phyloP scores from a whole-genome alignment of 2,797 vertebrate genomes.

The Erethizon dorsatum region DNA sequence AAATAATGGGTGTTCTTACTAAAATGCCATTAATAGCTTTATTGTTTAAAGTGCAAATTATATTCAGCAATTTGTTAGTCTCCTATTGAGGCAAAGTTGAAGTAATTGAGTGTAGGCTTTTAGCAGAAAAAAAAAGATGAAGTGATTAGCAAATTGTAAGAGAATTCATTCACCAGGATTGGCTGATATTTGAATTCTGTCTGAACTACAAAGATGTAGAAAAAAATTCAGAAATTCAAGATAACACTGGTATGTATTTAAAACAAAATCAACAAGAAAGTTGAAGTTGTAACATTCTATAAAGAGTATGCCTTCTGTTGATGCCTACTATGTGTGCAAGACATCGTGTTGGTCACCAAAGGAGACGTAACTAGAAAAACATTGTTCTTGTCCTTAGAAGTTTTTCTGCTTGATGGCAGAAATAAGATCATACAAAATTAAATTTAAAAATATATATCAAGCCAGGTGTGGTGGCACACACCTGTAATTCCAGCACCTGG shows the following conservation, averaged over 20 bases:
- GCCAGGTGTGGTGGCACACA: neutral
- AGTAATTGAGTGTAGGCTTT: constrained; percentile 86
- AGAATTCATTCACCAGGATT: constrained; percentile 78
- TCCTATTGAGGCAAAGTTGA: constrained; percentile 78
- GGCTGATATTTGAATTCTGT: constrained; percentile 80
- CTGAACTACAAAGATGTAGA: constrained; percentile 64
- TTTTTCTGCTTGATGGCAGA: neutral
- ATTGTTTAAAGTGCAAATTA: constrained; percentile 89
- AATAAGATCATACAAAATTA: neutral
- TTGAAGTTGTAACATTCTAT: neutral
- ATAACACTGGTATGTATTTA: constrained; percentile 52
- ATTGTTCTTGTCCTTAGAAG: neutral
- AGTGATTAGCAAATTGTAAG: constrained; percentile 78
- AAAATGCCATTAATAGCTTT: constrained; percentile 89
- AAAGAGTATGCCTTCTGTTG: neutral
- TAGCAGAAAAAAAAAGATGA: constrained; percentile 86
- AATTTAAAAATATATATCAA: neutral
- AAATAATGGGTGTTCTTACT: constrained; percentile 86
- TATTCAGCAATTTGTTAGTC: constrained; percentile 87
- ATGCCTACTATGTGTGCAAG: neutral
- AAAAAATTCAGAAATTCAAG: constrained; percentile 58
- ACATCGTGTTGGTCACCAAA: neutral
- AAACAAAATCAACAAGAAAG: constrained; percentile 23
- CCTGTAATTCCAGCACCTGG: too few species aligned
- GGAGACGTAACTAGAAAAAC: neutral